Conservation (phyloP, 2,113 vertebrate species). For the Anguilla japonica region DNA sequence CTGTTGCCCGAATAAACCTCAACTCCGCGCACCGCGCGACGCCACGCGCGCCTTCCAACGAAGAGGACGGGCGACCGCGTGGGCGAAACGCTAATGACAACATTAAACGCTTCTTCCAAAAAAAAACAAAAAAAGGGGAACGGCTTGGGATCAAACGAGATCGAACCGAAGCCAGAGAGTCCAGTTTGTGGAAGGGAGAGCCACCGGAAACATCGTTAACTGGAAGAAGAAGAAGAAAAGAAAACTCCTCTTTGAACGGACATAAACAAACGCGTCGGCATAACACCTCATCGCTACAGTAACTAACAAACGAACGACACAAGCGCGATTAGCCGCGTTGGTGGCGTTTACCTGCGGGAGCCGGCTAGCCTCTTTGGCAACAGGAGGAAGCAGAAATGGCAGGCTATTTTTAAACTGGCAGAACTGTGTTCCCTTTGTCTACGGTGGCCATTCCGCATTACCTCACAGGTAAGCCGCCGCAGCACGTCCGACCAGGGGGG, state of each 20-base stretch:
- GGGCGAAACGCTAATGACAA: not conserved
- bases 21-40: slow-evolving; percentile 49
- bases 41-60: not conserved
- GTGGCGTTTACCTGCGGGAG: slow-evolving; percentile 43
- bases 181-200: not conserved
- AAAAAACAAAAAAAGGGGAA: not conserved
- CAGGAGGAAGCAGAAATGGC: slow-evolving; percentile 47
- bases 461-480: slow-evolving; percentile 25
- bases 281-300: slow-evolving; percentile 29
- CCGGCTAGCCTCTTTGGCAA: slow-evolving; percentile 40
- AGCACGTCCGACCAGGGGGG: slow-evolving; percentile 21
- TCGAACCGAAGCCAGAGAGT: not conserved
- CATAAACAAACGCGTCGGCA: not conserved
- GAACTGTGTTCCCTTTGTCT: slow-evolving; percentile 56
- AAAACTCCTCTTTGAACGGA: not conserved
- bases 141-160: not conserved
- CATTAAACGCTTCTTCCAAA: not conserved
- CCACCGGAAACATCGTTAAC: not conserved
- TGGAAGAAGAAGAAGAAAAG: not conserved
- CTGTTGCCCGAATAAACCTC: slow-evolving; percentile 58
- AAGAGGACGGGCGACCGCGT: not conserved
- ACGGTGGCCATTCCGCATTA: slow-evolving; percentile 48
- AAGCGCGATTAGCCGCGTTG: slow-evolving; percentile 38
- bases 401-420: slow-evolving; percentile 67
- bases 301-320: slow-evolving; percentile 59